Percentiles rank a stretch among this genome's conserved stretches.
Evolutionary conservation across 2,113 vertebrate genomes (phyloP).

Genomic region (Clarias macrocephalus): DNA sequence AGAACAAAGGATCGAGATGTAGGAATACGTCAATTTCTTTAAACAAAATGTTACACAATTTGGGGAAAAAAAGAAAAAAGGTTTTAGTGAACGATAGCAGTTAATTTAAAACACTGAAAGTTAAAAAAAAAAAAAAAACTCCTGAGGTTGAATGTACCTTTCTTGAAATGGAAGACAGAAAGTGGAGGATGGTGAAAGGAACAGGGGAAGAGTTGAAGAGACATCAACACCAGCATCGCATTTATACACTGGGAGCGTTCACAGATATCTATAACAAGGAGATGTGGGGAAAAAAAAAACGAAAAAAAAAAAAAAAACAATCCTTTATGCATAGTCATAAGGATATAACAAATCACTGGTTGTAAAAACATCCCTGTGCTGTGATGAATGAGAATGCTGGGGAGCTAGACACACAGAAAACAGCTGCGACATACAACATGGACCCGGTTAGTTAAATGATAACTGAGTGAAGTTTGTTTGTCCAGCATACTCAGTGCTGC

Average conservation of each 20-base stretch:
- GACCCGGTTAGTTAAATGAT: neutral
- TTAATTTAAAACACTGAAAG: neutral
- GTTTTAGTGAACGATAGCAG: neutral
- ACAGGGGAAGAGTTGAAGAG: conserved; percentile 58
- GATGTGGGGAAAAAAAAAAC: neutral
- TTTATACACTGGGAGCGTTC: conserved; percentile 25
- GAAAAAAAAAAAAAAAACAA: neutral
- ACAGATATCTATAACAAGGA: conserved; percentile 42
- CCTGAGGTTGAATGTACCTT: conserved; percentile 54
- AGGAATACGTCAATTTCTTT: neutral
- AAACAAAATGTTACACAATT: neutral
- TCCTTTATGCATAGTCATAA: neutral
- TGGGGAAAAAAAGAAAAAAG: neutral
- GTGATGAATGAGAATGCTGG: neutral
- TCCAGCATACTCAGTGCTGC: neutral
- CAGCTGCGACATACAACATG: neutral
- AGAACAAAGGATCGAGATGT: conserved; percentile 46
- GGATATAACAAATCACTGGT: neutral
- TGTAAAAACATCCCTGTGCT: neutral
- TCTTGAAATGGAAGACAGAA: conserved; percentile 34
- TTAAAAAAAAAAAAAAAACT: neutral
- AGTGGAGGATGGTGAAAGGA: conserved; percentile 51
- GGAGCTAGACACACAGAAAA: neutral
- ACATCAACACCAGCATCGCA: conserved; percentile 67
- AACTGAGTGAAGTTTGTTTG: neutral